Base-by-base conservation (phyloP, 2,113 vertebrate genomes). In the Ammodytes dubius region DNA sequence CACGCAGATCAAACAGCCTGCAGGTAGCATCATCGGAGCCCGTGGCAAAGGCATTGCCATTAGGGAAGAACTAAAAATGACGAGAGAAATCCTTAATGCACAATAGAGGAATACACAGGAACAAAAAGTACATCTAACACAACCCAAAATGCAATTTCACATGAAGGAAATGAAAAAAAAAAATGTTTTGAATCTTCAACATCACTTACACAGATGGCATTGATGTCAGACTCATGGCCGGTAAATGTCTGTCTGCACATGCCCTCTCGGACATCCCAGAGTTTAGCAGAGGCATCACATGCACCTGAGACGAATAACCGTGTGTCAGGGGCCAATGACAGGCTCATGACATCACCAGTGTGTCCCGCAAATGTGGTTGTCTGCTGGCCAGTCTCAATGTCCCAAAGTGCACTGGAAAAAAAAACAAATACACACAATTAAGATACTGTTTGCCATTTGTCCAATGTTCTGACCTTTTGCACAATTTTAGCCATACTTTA, bases 211-310 rank as follows among this genome's bases (percentile, higher is more conserved):
- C 98, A 99, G 93, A 99, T 99, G 93, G 98, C 98, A 0, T 99
- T 99, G 92, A 99, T 99, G 94, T 99, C 98, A 0, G 98, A 99
- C 94, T 99, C 98, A 0, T 99, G 98, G 89, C 98, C 98, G 0
- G 98, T 99, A 92, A 99, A 99, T 7, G 98, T 99, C 93, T 99
- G 98, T 94, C 98, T 96, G 93, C 98, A 99, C 98, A 99, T 99
- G 92, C 98, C 98, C 96, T 99, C 98, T 94, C 98, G 95, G 43
- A 99, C 95, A 47, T 99, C 98, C 98, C 98, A 99, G 91, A 99
- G 97, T 92, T 99, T 99, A 83, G 98, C 98, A 5, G 98, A 99
- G 85, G 98, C 98, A 73, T 99, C 98, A 3, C 98, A 99, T 91
- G 98, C 98, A 89, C 98, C 98, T 79, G 98, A 99, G 84, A 99